Evolutionary conservation across 2,113 vertebrate genomes (phyloP).

Genomic region (Macheiramphus alcinus): DNA sequence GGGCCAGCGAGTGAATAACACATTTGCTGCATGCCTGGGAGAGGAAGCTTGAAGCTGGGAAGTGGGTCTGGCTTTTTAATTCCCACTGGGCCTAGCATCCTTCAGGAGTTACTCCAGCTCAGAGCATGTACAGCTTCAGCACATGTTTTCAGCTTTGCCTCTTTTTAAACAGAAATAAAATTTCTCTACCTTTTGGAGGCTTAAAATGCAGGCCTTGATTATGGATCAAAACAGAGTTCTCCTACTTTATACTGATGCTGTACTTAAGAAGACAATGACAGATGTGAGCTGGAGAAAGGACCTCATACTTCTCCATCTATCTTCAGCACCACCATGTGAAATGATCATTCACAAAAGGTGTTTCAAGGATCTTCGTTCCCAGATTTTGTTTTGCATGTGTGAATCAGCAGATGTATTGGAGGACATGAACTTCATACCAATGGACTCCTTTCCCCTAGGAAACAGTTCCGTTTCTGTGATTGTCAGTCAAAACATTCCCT

Average conservation of each 20-base stretch:
- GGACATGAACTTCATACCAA: not conserved
- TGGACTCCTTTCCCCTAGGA: not conserved
- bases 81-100: not conserved
- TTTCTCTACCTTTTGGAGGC: not conserved
- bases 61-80: not conserved
- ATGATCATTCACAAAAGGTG: not conserved
- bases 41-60: slow-evolving; percentile 1
- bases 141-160: not conserved
- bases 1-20: not conserved
- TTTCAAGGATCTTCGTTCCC: not conserved
- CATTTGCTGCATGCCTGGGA: not conserved
- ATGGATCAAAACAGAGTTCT: not conserved
- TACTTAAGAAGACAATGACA: not conserved
- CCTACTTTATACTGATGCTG: not conserved
- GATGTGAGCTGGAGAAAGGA: not conserved
- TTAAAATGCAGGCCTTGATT: not conserved
- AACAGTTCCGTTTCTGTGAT: not conserved
- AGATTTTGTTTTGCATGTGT: not conserved
- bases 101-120: not conserved
- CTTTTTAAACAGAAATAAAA: not conserved
- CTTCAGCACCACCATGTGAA: not conserved
- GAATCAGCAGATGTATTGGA: not conserved
- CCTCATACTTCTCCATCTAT: not conserved
- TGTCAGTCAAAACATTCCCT: not conserved
- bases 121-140: not conserved